Evolutionary conservation across 2,113 vertebrate genomes (phyloP), one percentile per base, ranked within the genome.

Genomic region (Notarius lentiginosus): DNA sequence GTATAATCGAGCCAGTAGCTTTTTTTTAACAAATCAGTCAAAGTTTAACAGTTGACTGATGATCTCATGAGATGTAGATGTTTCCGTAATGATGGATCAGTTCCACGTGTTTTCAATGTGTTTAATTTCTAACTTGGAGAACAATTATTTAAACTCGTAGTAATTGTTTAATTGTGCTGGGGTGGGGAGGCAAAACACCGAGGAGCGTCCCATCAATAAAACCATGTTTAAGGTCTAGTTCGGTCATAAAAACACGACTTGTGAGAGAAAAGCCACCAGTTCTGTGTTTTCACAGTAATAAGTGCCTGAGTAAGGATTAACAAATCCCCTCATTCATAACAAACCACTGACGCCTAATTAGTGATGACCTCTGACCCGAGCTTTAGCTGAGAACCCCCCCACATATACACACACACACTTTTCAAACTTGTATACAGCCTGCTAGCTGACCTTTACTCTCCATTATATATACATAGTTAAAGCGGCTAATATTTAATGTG

Each of bases 331-430:
- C 49, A 1, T n/a, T 66, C 5, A 83, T n/a, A 84, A 58, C 66
- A 22, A 73, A 72, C 30, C 51, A 72, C n/a, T 22, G 12, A 56
- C 11, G 12, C 56, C 22, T 12, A 61, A 18, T 6, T 9, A 11
- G 22, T 34, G 24, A 85, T 63, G 61, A 77, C 56, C 84, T 77
- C 84, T 53, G 49, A 85, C 58, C 73, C n/a, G 30, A 61, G 72
- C 14, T 75, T 41, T 20, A 73, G 1, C 41, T 22, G 14, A 58
- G 27, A 65, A 65, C 55, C 53, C 18, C 27, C 12, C n/a, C 63
- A 65, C 22, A 68, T 27, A 65, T 24, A 10, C 22, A 63, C 8
- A 68, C 27, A 73, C 70, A 47, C 34, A 47, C 17, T 7, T 68
- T 68, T 68, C 65, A 27, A 68, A 68, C 66, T 27, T 34, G 30